Evolutionary conservation across 2,113 vertebrate genomes (phyloP).

Genomic region (Lamprologus speciosus): DNA sequence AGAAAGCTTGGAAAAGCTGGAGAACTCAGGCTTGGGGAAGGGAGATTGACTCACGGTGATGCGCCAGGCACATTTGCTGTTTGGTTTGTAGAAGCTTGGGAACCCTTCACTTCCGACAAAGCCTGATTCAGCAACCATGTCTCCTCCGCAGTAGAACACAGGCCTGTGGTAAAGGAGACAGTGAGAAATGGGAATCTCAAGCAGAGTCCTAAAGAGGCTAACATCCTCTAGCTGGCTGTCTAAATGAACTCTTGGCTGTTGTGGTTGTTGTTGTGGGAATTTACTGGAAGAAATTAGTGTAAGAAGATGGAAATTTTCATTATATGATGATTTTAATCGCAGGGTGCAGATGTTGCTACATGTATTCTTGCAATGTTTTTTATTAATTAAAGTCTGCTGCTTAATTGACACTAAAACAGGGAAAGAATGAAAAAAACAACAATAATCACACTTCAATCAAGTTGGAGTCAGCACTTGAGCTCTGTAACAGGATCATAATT

Average conservation of each 20-base stretch:
- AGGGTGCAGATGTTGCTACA: neutral
- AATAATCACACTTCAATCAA: neutral
- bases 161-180: slow-evolving; percentile 64
- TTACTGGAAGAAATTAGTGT: neutral
- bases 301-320: neutral
- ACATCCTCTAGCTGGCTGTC: neutral
- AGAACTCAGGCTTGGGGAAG: neutral
- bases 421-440: neutral
- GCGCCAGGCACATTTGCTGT: slow-evolving; percentile 82
- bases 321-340: neutral
- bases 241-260: neutral
- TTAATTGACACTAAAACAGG: neutral
- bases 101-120: slow-evolving; percentile 85
- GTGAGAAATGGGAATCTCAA: neutral
- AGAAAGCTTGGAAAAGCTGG: neutral
- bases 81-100: slow-evolving; percentile 78
- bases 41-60: slow-evolving; percentile 75
- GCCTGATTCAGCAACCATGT: slow-evolving; percentile 75
- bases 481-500: neutral
- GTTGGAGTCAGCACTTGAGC: neutral
- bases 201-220: neutral
- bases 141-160: slow-evolving; percentile 81
- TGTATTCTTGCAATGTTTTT: neutral
- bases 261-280: neutral
- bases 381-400: neutral